Percentiles rank a stretch among this genome's conserved stretches.
Evolutionary conservation across 2,113 vertebrate genomes (phyloP).

Genomic region (Gavialis gangeticus): DNA sequence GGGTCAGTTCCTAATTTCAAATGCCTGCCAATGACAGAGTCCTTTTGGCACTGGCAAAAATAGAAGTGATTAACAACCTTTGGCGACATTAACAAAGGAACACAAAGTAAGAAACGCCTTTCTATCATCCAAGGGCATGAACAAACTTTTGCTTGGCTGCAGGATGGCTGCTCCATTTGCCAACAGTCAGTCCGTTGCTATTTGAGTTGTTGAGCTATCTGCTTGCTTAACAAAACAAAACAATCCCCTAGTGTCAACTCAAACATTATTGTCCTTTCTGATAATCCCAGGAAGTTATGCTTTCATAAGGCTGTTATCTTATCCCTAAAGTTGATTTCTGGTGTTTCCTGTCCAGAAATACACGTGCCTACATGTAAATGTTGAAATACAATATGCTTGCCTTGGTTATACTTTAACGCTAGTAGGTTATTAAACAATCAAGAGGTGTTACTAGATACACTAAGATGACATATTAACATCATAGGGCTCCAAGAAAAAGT

Average conservation of each 20-base stretch:
- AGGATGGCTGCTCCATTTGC: background rate
- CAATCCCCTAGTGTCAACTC: accelerated
- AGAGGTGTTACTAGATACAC: background rate
- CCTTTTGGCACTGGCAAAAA: accelerated
- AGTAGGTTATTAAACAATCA: background rate
- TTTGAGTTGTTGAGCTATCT: background rate
- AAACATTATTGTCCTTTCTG: accelerated
- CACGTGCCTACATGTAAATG: accelerated
- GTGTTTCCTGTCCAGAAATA: background rate
- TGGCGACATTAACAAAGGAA: background rate
- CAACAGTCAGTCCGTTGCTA: background rate
- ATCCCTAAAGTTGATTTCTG: background rate
- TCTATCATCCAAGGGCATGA: background rate
- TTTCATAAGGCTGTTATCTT: accelerated
- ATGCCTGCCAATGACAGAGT: background rate
- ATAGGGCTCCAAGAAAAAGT: background rate
- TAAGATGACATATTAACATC: slow-evolving; percentile 46
- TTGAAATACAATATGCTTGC: background rate
- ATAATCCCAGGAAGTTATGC: background rate
- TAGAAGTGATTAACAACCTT: background rate
- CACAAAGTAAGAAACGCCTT: background rate
- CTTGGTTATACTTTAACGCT: background rate
- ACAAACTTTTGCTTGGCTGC: background rate
- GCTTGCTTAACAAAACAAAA: no score
- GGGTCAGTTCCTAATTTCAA: background rate